These are phyloP conservation scores for Mechanitis mazaeus DNA, from an alignment of 2,888 invertebrate species.

Conservation along the genomic window DNA sequence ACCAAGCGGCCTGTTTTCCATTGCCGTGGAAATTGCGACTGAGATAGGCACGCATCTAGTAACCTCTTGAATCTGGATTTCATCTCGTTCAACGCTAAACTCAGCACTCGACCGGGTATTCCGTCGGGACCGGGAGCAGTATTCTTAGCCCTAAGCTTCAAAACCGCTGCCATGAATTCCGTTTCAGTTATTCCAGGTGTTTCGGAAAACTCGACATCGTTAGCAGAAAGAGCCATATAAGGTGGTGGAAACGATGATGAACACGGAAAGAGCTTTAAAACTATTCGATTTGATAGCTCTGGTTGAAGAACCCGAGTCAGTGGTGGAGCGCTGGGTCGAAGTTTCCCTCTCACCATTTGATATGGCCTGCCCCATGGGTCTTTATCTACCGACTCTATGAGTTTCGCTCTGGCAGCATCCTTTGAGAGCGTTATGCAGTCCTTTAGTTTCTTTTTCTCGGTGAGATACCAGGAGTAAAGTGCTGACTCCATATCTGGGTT, in stretches of 20 bases:
- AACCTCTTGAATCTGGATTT: constrained; percentile 14
- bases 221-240: too few relatives aligned
- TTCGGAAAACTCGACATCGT: too few relatives aligned
- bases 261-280: not conserved
- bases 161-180: not conserved
- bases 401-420: constrained; percentile 9
- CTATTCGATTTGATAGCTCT: constrained; percentile 2
- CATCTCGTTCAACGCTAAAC: constrained; percentile 2
- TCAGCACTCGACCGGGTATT: constrained; percentile 18
- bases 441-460: constrained; percentile 8
- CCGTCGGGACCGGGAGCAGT: constrained; percentile 22
- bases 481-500: constrained; percentile 2
- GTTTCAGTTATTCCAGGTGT: not conserved
- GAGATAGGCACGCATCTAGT: constrained; percentile 14
- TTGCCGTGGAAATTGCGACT: constrained; percentile 7
- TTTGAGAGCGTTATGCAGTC: constrained; percentile 12
- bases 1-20: constrained; percentile 23
- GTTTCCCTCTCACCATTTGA: constrained; percentile 5
- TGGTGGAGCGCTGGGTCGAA: constrained; percentile 11
- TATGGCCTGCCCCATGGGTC: constrained; percentile 20
- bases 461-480: constrained; percentile 6
- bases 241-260: too few relatives aligned
- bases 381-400: constrained; percentile 2
- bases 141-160: constrained; percentile 10
- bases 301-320: constrained; percentile 12